phyloP scores from a whole-genome alignment of 2,113 vertebrate genomes.

The Centrocercus urophasianus region DNA sequence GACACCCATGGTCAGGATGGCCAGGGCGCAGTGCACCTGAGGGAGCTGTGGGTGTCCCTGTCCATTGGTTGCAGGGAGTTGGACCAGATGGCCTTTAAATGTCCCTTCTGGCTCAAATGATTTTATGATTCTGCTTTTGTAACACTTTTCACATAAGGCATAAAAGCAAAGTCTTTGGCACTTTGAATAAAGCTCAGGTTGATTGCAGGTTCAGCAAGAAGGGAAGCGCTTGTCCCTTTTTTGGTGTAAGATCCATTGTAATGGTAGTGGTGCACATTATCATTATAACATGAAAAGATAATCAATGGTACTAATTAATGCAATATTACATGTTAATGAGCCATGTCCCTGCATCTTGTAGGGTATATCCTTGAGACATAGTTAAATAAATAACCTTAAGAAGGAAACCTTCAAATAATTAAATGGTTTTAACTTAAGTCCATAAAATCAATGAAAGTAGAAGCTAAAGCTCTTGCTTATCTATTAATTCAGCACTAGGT shows the following conservation, averaged over 20 bases:
- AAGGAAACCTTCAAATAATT: slow-evolving; percentile 36
- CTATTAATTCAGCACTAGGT: slow-evolving; percentile 53
- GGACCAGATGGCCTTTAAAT: too few species aligned
- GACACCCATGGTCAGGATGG: too few species aligned
- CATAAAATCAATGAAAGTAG: slow-evolving; percentile 62
- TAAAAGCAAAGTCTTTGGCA: neutral
- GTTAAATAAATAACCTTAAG: slow-evolving; percentile 50
- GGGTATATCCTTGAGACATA: slow-evolving; percentile 25
- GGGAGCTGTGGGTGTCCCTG: too few species aligned
- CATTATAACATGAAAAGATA: neutral
- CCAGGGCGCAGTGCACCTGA: too few species aligned
- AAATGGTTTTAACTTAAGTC: slow-evolving; percentile 54
- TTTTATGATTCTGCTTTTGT: neutral
- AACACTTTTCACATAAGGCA: neutral
- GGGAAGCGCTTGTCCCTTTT: neutral
- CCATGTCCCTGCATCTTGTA: neutral
- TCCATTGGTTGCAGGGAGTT: too few species aligned
- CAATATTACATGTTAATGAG: slow-evolving; percentile 35
- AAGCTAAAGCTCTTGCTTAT: slow-evolving; percentile 49
- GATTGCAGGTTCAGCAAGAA: neutral
- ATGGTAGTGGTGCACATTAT: neutral
- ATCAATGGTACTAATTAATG: slow-evolving; percentile 3
- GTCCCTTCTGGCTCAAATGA: too few species aligned
- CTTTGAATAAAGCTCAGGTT: neutral
- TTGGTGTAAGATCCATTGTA: neutral